phyloP scores from a whole-genome alignment of 2,797 vertebrate genomes.

The Euphonia xanthogaster region DNA sequence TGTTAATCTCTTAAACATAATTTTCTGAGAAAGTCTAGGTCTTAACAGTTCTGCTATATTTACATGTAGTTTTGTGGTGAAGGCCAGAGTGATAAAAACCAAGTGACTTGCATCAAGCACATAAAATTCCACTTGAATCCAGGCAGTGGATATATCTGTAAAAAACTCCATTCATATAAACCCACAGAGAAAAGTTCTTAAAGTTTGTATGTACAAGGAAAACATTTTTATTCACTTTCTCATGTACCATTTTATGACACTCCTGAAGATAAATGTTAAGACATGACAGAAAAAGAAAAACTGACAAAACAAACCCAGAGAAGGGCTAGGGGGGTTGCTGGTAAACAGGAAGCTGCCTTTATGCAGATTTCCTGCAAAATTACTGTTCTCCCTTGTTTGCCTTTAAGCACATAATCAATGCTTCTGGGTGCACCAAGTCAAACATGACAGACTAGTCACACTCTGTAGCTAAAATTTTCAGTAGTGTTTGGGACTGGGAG shows the following conservation, averaged over 20 bases:
- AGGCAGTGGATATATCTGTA: not conserved
- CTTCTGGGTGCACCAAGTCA: not conserved
- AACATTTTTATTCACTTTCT: not conserved
- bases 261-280: not conserved
- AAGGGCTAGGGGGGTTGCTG: not conserved
- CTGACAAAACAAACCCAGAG: not conserved
- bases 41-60: not conserved
- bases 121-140: not conserved
- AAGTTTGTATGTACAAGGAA: not conserved
- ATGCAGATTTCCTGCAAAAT: constrained; percentile 28
- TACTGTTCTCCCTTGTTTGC: constrained; percentile 42
- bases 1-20: not conserved
- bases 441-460: not conserved
- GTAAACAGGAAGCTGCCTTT: constrained; percentile 53
- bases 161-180: not conserved
- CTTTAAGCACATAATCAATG: constrained; percentile 44
- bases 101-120: not conserved
- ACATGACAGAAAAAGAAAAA: not conserved
- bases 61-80: not conserved
- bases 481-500: not conserved
- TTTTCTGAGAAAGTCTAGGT: not conserved
- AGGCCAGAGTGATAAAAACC: not conserved
- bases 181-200: not conserved
- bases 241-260: not conserved
- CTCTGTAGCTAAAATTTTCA: constrained; percentile 6